Conservation (phyloP, 2,113 vertebrate genomes). For the Toxostoma redivivum region DNA sequence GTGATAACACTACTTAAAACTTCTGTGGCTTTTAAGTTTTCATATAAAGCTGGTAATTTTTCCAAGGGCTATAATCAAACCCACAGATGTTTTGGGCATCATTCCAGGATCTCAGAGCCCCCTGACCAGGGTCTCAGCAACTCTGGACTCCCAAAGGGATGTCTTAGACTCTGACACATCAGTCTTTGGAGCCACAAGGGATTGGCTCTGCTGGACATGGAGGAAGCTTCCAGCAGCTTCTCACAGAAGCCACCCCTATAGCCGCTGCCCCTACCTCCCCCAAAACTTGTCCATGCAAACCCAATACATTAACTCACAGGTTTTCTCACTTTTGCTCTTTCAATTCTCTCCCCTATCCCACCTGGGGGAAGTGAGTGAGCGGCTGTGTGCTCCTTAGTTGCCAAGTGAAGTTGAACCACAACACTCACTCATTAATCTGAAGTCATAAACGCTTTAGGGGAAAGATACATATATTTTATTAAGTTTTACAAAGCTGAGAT, state of each 20-base stretch:
- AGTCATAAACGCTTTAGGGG: not conserved
- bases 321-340: not conserved
- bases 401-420: not conserved
- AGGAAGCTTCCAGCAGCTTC: not conserved
- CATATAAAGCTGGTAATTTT: too few relatives aligned
- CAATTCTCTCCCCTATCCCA: not conserved
- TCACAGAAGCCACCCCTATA: not conserved
- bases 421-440: not conserved
- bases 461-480: not conserved
- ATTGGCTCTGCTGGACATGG: too few relatives aligned
- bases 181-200: too few relatives aligned
- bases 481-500: not conserved
- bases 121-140: too few relatives aligned
- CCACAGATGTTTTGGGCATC: too few relatives aligned
- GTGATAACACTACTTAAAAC: too few relatives aligned
- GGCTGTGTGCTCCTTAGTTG: not conserved
- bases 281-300: not conserved
- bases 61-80: too few relatives aligned
- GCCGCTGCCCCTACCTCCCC: too few relatives aligned
- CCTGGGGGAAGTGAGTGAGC: not conserved
- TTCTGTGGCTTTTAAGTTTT: too few relatives aligned
- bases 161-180: too few relatives aligned
- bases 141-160: too few relatives aligned
- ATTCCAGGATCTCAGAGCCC: too few relatives aligned
- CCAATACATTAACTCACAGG: not conserved